Conservation (phyloP, 1,140 invertebrate species). For the Drosophila setifemur region DNA sequence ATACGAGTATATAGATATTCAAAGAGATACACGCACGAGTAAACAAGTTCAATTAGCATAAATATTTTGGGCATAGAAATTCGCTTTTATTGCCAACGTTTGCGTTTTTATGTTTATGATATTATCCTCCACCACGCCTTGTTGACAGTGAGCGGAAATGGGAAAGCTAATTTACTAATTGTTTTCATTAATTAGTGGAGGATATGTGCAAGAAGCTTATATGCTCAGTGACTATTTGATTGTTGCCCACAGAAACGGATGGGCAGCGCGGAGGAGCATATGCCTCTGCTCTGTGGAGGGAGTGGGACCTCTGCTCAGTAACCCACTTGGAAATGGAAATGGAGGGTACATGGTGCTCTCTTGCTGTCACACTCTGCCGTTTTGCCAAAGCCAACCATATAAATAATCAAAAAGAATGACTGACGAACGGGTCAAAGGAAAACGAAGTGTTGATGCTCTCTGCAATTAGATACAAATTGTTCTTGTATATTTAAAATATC, state of each 20-base stretch:
- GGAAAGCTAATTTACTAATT: conserved; percentile 76
- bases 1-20: conserved; percentile 17
- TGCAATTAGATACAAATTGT: too few relatives aligned
- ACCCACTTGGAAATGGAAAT: conserved; percentile 45
- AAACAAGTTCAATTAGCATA: conserved; percentile 79
- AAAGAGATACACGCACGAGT: conserved; percentile 62
- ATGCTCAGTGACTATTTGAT: conserved; percentile 50
- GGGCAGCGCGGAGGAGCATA: conserved; percentile 2
- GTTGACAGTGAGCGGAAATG: conserved; percentile 58
- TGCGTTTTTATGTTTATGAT: conserved; percentile 77
- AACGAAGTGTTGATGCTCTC: conserved; percentile 21
- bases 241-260: conserved; percentile 16
- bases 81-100: conserved; percentile 73
- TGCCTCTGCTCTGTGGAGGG: conserved; percentile 10
- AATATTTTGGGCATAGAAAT: conserved; percentile 66
- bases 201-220: conserved; percentile 44
- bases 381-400: conserved; percentile 12
- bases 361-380: conserved; percentile 21
- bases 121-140: conserved; percentile 38
- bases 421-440: background rate
- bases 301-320: conserved; percentile 34
- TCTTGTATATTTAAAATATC: too few relatives aligned
- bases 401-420: conserved; percentile 12
- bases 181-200: conserved; percentile 72
- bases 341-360: conserved; percentile 2